Base-by-base conservation (phyloP, 2,113 vertebrate species). In the Apodemus sylvaticus region DNA sequence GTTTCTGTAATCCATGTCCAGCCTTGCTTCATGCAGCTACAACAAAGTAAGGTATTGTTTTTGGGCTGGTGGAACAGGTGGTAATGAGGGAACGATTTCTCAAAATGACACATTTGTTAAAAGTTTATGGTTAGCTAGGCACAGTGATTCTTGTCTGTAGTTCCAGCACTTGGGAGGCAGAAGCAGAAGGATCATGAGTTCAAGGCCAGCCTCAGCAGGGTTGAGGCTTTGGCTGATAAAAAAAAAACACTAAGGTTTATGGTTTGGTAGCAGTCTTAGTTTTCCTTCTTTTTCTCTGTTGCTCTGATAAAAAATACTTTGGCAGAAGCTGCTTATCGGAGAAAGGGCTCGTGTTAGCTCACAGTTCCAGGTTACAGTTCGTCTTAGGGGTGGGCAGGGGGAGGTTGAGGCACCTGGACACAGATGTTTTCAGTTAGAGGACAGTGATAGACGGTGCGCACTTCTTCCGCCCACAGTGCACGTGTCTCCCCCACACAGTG, bases 41-140 rank as follows among this genome's bases (percentile, higher is more conserved):
- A 86, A 87, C 10, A 90, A 93, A 73, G 48, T 42, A 48, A 82
- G 74, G 31, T 55, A 71, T 89, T 91, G 85, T 96, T 94, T 64
- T 78, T 87, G 42, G 77, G n/a, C 14, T 86, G 77, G 76, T 34
- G 36, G 88, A 70, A 51, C 85, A 8, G 53, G 45, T 2, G 76
- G 19, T 53, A 68, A 22, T 45, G 45, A 90, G 51, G 24, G 11
- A 81, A 86, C 4, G 45, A 2, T 8, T 81, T 90, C 77, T 94
- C 90, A 73, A 88, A 90, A 68, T 64, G 62, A 71, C 20, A 53
- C 53, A 86, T 89, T 91, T 94, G 76, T 82, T 94, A 85, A 68
- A 86, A 39, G 12, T 39, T 95, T 95, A 73, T 42, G 88, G 82
- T 45, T 94, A 70, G 45, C 20, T 31, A 5, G 85, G 64, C 45